phyloP scores from a whole-genome alignment of 35 echinoderm and acorn worm species.

The Holothuria glaberrima region DNA sequence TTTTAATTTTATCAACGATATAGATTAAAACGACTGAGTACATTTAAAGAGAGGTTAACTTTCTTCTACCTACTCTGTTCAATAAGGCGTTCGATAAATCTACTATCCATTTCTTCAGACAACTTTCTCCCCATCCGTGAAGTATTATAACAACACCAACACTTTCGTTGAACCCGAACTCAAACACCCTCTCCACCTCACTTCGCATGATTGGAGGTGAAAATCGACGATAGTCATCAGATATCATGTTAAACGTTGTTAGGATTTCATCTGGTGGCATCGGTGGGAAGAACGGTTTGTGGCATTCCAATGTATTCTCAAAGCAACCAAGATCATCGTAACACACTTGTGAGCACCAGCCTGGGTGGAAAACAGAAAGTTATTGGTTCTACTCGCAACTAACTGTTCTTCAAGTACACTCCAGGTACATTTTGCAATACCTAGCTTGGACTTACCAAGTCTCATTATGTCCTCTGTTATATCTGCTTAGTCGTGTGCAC shows the following conservation, averaged over 20 bases:
- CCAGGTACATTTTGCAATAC: too few relatives aligned
- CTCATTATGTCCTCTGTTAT: too few relatives aligned
- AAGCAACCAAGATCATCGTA: slow-evolving; percentile 86
- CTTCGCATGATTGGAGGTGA: background rate
- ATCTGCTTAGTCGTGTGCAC: too few relatives aligned
- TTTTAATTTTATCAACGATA: too few relatives aligned
- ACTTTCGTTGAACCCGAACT: background rate
- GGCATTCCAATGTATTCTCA: slow-evolving; percentile 48
- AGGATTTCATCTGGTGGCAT: slow-evolving; percentile 64
- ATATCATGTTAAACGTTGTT: slow-evolving; percentile 56
- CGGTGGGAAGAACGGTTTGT: slow-evolving; percentile 67
- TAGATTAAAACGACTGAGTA: too few relatives aligned
- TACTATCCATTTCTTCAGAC: slow-evolving; percentile 54
- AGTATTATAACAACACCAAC: slow-evolving; percentile 47
- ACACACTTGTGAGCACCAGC: slow-evolving; percentile 62
- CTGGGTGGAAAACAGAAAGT: slow-evolving; percentile 19
- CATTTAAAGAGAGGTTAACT: too few relatives aligned
- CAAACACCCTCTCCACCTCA: background rate
- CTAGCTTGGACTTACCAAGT: too few relatives aligned
- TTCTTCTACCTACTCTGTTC: slow-evolving; percentile 47
- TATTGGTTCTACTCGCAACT: too few relatives aligned
- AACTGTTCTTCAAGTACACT: too few relatives aligned
- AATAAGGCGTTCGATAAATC: slow-evolving; percentile 59
- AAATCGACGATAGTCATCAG: background rate
- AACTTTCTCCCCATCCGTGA: slow-evolving; percentile 77